Evolutionary conservation across 2,888 invertebrate species (phyloP), one percentile per base, ranked within the genome.

Genomic region (Ectobius pallidus): DNA sequence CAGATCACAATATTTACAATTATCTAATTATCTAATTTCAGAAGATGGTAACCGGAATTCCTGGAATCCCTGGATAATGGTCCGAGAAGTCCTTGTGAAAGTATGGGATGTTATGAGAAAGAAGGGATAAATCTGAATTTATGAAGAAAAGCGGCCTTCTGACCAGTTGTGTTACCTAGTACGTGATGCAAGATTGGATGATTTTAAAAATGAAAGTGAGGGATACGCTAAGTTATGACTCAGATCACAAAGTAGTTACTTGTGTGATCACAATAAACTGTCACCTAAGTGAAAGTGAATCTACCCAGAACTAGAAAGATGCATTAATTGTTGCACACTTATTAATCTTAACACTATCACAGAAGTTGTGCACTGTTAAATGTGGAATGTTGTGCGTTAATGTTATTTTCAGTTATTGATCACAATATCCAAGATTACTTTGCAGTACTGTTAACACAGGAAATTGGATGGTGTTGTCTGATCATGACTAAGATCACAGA

Each of bases 81-180:
- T n/a, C n/a, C n/a, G n/a, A n/a, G n/a, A n/a, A n/a, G n/a, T n/a
- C n/a, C n/a, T n/a, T n/a, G n/a, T n/a, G n/a, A n/a, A n/a, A n/a
- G n/a, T n/a, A n/a, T n/a, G n/a, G n/a, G n/a, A n/a, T n/a, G n/a
- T n/a, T n/a, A n/a, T n/a, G n/a, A n/a, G n/a, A n/a, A n/a, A n/a
- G n/a, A n/a, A n/a, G n/a, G n/a, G n/a, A n/a, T n/a, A n/a, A n/a
- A n/a, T n/a, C n/a, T n/a, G n/a, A n/a, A n/a, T n/a, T n/a, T n/a
- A n/a, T n/a, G n/a, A n/a, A n/a, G 99, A 99, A 87, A 99, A 97
- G 83, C 91, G 99, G 87, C 97, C 96, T 80, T 86, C 92, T 44
- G 93, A 93, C 81, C 92, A 90, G 82, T 70, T 16, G 30, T n/a
- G 44, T 42, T 20, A 25, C 2, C 16, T 42, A 65, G 46, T 30